Percentiles rank a stretch among this genome's conserved stretches.
These are phyloP conservation scores for Petrophora chlorosata DNA, from an alignment of 2,888 invertebrate genomes.

Conservation along the genomic window DNA sequence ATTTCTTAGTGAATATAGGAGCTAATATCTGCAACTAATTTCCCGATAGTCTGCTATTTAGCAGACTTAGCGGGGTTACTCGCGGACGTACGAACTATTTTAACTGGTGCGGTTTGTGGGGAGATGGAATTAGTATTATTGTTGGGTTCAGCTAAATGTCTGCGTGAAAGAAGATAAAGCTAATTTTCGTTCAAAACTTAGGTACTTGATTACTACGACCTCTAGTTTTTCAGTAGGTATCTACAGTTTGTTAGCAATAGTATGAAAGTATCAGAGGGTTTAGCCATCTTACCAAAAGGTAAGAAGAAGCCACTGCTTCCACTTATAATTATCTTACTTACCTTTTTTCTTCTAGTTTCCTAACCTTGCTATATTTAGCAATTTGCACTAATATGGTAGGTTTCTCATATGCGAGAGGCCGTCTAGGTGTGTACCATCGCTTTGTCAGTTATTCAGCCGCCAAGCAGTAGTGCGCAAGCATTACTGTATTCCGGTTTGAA, in stretches of 20 bases:
- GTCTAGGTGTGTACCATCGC: too few relatives aligned
- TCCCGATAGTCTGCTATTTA: constrained; percentile 37
- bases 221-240: neutral
- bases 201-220: neutral
- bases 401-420: too few relatives aligned
- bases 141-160: constrained; percentile 2
- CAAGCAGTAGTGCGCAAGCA: too few relatives aligned
- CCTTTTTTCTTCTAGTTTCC: too few relatives aligned
- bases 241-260: neutral
- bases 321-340: too few relatives aligned
- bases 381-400: too few relatives aligned
- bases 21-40: constrained; percentile 42
- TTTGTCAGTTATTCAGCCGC: too few relatives aligned
- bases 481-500: too few relatives aligned
- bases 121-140: constrained; percentile 20
- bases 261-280: too few relatives aligned
- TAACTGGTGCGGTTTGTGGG: constrained; percentile 30
- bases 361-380: too few relatives aligned
- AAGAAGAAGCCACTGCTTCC: too few relatives aligned
- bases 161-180: neutral
- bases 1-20: constrained; percentile 30
- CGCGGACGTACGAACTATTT: constrained; percentile 37
- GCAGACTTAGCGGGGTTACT: constrained; percentile 45
- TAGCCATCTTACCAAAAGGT: too few relatives aligned
- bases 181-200: neutral